Evolutionary conservation across 2,797 vertebrate genomes (phyloP).

Genomic region (Thaleichthys pacificus): DNA sequence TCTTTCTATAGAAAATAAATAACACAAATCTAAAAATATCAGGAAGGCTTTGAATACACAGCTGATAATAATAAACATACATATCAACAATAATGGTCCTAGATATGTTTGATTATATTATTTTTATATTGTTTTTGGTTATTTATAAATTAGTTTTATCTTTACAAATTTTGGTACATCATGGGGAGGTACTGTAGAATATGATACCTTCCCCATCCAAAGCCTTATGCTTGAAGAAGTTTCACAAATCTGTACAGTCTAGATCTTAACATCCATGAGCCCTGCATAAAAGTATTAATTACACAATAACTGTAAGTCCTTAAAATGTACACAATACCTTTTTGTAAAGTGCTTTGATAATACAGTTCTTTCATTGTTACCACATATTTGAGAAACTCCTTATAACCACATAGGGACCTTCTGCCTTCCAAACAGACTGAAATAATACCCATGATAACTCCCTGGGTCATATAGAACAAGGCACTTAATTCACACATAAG

Average conservation of each 20-base stretch:
- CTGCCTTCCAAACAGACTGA: conserved; percentile 1
- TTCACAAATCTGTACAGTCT: neutral
- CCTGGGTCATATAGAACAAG: conserved; percentile 24
- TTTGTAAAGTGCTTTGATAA: neutral
- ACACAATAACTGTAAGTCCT: neutral
- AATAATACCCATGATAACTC: neutral
- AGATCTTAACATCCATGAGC: conserved; percentile 1
- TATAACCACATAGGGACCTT: conserved; percentile 1
- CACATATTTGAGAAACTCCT: conserved; percentile 2
- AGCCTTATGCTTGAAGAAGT: conserved; percentile 9
- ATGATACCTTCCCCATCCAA: conserved; percentile 7
- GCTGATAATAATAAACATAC: conserved; percentile 18
- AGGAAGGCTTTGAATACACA: conserved; percentile 9
- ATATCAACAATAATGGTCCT: conserved; percentile 18
- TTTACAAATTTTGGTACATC: conserved; percentile 29
- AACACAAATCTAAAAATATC: conserved; percentile 19
- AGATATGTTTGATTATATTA: neutral
- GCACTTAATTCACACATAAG: conserved; percentile 39
- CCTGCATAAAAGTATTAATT: conserved; percentile 4
- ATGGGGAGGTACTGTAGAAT: neutral
- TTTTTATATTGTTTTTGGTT: conserved; percentile 15
- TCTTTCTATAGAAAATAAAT: conserved; percentile 16
- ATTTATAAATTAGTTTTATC: neutral
- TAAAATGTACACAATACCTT: neutral
- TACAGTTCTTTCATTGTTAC: neutral